Evolutionary conservation across 35 echinoderm and acorn worm species (phyloP).

Genomic region (Apostichopus japonicus): DNA sequence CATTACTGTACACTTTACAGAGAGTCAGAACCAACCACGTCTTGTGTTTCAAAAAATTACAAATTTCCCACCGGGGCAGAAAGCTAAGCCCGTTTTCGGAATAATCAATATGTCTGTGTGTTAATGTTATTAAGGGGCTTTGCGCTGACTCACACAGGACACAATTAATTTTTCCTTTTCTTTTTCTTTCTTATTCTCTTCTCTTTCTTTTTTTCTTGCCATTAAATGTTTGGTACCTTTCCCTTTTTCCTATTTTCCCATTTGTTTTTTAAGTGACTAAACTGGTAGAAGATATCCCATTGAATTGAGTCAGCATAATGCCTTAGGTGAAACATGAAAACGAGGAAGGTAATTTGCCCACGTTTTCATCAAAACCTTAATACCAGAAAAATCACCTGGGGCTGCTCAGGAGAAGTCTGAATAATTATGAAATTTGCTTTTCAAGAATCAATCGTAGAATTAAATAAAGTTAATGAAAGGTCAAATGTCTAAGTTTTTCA

Average conservation of each 20-base stretch:
- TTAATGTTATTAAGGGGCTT: constrained; percentile 50
- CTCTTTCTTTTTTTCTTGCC: not conserved
- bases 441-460: too few species aligned
- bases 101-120: constrained; percentile 38
- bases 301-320: not conserved
- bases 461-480: too few species aligned
- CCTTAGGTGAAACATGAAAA: not conserved
- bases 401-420: too few species aligned
- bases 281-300: not conserved
- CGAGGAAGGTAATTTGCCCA: not conserved
- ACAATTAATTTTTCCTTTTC: not conserved
- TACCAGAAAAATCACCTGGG: too few species aligned
- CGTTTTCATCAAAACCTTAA: not conserved
- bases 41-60: constrained; percentile 37
- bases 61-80: constrained; percentile 14
- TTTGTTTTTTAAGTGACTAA: not conserved
- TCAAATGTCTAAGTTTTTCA: too few species aligned
- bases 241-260: not conserved
- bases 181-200: too few species aligned
- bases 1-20: not conserved
- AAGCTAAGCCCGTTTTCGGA: constrained; percentile 24
- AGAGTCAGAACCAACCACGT: not conserved
- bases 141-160: constrained; percentile 6
- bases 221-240: not conserved
- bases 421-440: too few species aligned